Evolutionary conservation across 2,113 vertebrate genomes (phyloP).

Genomic region (Gallinago media): DNA sequence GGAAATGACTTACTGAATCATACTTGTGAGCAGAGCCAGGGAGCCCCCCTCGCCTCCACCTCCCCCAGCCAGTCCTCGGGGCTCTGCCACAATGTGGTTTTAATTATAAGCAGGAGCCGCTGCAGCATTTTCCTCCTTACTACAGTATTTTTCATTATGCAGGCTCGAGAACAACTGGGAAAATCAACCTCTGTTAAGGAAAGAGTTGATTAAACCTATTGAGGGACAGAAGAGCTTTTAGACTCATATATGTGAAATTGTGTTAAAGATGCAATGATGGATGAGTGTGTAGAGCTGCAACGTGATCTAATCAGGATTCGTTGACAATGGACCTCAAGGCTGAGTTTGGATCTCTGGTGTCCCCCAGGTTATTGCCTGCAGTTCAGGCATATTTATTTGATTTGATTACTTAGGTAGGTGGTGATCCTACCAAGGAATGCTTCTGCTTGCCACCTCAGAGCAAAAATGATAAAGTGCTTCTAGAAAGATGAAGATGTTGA

Average conservation of each 20-base stretch:
- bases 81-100: conserved; percentile 59
- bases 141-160: conserved; percentile 19
- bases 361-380: background rate
- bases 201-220: background rate
- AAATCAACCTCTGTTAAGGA: background rate
- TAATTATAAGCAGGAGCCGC: conserved; percentile 48
- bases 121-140: conserved; percentile 27
- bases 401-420: background rate
- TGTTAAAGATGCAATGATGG: background rate
- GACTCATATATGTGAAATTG: background rate
- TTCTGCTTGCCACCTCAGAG: background rate
- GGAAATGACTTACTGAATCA: conserved; percentile 71
- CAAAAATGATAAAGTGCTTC: background rate
- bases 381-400: background rate
- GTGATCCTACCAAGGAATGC: background rate
- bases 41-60: conserved; percentile 52
- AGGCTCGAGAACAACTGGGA: background rate
- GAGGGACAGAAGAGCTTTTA: background rate
- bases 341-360: background rate
- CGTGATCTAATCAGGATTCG: background rate
- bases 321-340: background rate
- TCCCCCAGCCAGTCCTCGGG: conserved; percentile 33
- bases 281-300: background rate
- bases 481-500: background rate
- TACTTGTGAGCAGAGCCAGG: conserved; percentile 51